phyloP scores from a whole-genome alignment of 2,113 vertebrate species.

The Gallinago jamesoni region DNA sequence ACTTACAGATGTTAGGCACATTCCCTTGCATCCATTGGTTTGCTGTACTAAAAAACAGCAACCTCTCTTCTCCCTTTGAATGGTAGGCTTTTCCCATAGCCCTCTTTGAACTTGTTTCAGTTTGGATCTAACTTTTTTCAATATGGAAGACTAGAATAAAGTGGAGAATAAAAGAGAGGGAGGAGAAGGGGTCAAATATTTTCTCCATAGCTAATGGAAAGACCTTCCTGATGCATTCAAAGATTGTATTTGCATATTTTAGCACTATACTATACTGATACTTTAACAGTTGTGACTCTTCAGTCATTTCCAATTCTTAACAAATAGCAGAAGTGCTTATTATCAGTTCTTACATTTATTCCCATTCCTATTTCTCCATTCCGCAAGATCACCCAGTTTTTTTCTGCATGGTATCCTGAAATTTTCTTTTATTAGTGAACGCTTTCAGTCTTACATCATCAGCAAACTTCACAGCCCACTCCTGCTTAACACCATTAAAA shows the following conservation, averaged over 20 bases:
- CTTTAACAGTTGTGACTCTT: background rate
- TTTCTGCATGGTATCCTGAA: background rate
- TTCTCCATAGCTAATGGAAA: background rate
- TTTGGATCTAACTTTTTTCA: background rate
- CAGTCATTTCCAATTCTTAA: background rate
- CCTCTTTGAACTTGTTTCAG: background rate
- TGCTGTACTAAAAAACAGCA: background rate
- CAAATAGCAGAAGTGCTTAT: background rate
- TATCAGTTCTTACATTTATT: background rate
- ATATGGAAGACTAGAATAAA: background rate
- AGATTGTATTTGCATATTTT: conserved; percentile 11
- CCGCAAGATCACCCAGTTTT: background rate
- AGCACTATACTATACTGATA: background rate
- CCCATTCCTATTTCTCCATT: background rate
- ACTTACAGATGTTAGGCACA: background rate
- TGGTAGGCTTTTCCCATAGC: background rate
- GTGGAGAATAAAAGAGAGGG: background rate
- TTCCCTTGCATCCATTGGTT: background rate
- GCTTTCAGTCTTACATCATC: background rate
- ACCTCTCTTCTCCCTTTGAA: background rate
- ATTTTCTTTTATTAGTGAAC: background rate
- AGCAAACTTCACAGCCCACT: background rate
- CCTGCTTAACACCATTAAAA: background rate
- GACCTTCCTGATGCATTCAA: background rate
- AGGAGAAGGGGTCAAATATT: background rate